A percentile compares a stretch with the other conserved stretches of the same genome.
phyloP scores from a whole-genome alignment of 2,113 vertebrate genomes.

The Elephantulus edwardii region DNA sequence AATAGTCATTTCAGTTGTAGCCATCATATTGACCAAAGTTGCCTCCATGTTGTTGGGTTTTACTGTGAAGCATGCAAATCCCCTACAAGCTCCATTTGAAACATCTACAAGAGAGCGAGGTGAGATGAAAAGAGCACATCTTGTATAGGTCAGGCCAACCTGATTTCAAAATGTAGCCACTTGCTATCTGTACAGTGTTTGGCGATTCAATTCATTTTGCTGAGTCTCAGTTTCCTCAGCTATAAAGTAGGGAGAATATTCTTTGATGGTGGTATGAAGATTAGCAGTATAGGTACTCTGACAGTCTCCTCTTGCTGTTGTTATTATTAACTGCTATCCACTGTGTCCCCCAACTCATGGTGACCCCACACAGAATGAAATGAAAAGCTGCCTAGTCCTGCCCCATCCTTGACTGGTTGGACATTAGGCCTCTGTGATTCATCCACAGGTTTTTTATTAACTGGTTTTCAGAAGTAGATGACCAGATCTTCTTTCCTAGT shows the following conservation, averaged over 20 bases:
- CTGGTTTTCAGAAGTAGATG: neutral
- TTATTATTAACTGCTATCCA: neutral
- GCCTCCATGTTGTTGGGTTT: neutral
- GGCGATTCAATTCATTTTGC: neutral
- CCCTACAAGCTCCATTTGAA: neutral
- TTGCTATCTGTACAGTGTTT: neutral
- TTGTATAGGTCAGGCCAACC: neutral
- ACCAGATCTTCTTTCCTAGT: neutral
- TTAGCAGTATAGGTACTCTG: neutral
- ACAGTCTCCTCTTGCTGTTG: neutral
- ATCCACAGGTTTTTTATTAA: neutral
- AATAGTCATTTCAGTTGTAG: neutral
- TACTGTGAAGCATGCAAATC: neutral
- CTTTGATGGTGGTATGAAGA: neutral
- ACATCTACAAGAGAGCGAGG: neutral
- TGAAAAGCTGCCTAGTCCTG: neutral
- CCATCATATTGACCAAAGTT: neutral
- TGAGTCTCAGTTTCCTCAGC: neutral
- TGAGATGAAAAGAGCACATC: neutral
- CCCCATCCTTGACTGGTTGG: neutral
- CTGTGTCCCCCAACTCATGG: neutral
- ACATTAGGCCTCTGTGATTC: neutral
- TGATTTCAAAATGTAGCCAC: neutral
- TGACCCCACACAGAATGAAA: neutral
- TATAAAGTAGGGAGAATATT: slow-evolving; percentile 12